These are phyloP conservation scores for Lepidochitona cinerea DNA, from an alignment of 2,888 invertebrate genomes.

Conservation along the genomic window DNA sequence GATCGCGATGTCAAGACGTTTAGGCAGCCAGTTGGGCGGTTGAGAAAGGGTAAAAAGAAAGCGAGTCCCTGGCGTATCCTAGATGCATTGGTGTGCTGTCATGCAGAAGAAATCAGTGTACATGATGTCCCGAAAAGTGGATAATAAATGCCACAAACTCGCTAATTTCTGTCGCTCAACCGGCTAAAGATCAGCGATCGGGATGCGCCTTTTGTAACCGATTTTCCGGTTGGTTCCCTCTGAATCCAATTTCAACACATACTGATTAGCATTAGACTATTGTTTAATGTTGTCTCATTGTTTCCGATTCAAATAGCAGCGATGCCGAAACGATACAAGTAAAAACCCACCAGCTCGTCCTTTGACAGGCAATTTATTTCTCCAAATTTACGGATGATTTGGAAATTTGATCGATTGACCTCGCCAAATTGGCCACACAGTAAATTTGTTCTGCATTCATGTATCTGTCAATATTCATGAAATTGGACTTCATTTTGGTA, in stretches of 20 bases:
- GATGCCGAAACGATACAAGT: too few species aligned
- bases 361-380: background rate
- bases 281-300: background rate
- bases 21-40: background rate
- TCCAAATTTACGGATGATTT: background rate
- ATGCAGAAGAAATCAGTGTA: slow-evolving; percentile 1
- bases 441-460: too few species aligned
- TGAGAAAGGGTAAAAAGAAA: background rate
- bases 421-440: background rate
- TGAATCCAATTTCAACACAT: background rate
- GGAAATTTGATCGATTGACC: background rate
- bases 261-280: background rate
- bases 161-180: background rate
- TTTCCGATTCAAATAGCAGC: background rate
- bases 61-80: background rate
- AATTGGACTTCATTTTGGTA: too few species aligned
- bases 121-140: slow-evolving; percentile 1
- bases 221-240: background rate
- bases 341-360: too few species aligned
- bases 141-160: slow-evolving; percentile 4
- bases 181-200: background rate
- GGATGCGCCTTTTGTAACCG: background rate
- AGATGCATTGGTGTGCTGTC: background rate
- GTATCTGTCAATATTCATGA: too few species aligned
- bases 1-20: background rate